Evolutionary conservation across 2,888 invertebrate genomes (phyloP), one percentile per base, ranked within the genome.

Genomic region (Priocnemis perturbator): DNA sequence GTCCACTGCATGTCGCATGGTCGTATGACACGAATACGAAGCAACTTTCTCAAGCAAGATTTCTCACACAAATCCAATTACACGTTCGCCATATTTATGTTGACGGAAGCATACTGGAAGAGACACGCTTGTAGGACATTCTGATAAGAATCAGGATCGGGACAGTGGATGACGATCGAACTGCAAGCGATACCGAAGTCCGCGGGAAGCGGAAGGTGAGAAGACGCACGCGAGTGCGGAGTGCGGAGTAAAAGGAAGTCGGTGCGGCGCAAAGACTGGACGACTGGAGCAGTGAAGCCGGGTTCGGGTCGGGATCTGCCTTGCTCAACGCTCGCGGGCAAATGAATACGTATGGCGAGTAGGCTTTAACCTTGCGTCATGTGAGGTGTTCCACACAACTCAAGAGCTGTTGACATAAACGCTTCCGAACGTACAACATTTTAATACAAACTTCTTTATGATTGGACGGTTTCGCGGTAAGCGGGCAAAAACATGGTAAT

Each of bases 391-490:
- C 50, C 50, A n/a, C 50, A 50, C 50, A 50, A 50, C 50, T 50
- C 50, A n/a, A 50, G 9, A 14, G 17, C 19, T 50, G 50, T 50
- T 50, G 50, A 50, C 50, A 50, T 50, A 50, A 50, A 23, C 79
- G 78, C 74, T 76, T 70, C 76, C 66, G 73, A 69, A 79, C 81
- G 82, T 81, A 77, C 74, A 83, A 85, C 82, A 79, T 85, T 86
- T 84, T 84, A 84, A 86, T 85, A 83, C 75, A 82, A 81, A 79
- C 81, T 85, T 81, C 82, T 85, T 86, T 83, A 85, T 81, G 84
- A 85, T 82, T 76, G 37, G 37, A 37, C 37, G 37, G 55, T 57
- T 57, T 62, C 55, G 64, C 69, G 68, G 37, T 71, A 60, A 50
- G 50, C 50, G 50, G n/a, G 50, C 50, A 37, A 37, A 37, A 37